Percentiles rank a stretch among this genome's conserved stretches.
Evolutionary conservation across 2,888 invertebrate genomes (phyloP).

Genomic region (Cantharis nigra): DNA sequence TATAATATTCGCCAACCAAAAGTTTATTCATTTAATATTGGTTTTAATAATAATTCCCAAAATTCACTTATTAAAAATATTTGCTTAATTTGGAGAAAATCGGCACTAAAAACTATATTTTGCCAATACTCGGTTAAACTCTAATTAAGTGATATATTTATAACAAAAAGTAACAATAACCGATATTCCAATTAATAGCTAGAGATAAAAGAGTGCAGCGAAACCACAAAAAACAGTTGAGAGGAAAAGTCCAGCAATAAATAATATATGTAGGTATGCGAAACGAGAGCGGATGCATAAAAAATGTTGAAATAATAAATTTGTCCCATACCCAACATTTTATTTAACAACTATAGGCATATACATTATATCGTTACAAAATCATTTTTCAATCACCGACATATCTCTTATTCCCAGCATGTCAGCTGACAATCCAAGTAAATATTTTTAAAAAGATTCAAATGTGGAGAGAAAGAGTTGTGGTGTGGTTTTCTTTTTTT

Average conservation of each 20-base stretch:
- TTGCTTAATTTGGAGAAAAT: neutral
- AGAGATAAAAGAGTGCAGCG: neutral
- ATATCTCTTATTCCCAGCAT: constrained; percentile 34
- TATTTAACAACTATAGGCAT: constrained; percentile 55
- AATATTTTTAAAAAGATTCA: constrained; percentile 28
- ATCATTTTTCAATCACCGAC: constrained; percentile 44
- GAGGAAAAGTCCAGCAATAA: neutral
- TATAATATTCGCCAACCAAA: neutral
- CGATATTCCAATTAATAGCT: neutral
- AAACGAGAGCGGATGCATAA: neutral
- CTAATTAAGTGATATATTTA: neutral
- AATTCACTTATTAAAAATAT: neutral
- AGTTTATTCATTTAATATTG: neutral
- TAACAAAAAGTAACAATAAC: neutral
- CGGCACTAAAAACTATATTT: neutral
- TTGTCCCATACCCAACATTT: constrained; percentile 55
- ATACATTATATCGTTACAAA: constrained; percentile 50
- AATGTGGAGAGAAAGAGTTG: constrained; percentile 31
- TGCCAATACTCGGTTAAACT: neutral
- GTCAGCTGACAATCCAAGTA: constrained; percentile 33
- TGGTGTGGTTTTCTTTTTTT: constrained; percentile 19
- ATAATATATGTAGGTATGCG: neutral
- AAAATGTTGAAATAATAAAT: neutral
- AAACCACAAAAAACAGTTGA: neutral
- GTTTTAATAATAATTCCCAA: neutral